Percentiles rank a stretch among this genome's conserved stretches.
Evolutionary conservation across 2,888 invertebrate species (phyloP).

Genomic region (Oxytorus armatus): DNA sequence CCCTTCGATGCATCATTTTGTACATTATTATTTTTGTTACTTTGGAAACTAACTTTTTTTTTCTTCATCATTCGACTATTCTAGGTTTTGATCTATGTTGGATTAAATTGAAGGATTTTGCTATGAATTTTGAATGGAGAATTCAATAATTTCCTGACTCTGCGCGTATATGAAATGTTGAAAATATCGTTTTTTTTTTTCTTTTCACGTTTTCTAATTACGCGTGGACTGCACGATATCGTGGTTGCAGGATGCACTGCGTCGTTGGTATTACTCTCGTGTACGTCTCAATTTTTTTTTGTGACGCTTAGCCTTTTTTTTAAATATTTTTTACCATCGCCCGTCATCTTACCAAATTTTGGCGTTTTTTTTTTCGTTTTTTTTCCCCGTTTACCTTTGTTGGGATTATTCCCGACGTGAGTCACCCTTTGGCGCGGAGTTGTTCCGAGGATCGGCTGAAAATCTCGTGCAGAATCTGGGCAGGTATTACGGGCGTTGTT

Average conservation of each 20-base stretch:
- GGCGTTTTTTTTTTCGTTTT: slow-evolving; percentile 8
- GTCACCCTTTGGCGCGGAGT: not conserved
- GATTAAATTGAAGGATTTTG: slow-evolving; percentile 9
- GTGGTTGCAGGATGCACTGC: slow-evolving; percentile 80
- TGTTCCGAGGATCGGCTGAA: slow-evolving; percentile 52
- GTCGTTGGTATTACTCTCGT: slow-evolving; percentile 61
- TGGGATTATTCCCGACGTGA: slow-evolving; percentile 11
- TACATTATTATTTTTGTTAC: slow-evolving; percentile 2
- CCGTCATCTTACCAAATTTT: slow-evolving; percentile 30
- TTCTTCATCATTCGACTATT: slow-evolving; percentile 27
- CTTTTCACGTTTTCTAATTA: slow-evolving; percentile 14
- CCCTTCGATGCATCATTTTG: slow-evolving; percentile 6
- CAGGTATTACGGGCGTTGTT: not conserved
- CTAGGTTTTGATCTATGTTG: slow-evolving; percentile 1
- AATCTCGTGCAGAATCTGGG: slow-evolving; percentile 6
- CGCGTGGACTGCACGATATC: slow-evolving; percentile 67
- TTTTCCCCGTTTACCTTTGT: slow-evolving; percentile 49
- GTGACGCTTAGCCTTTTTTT: slow-evolving; percentile 11
- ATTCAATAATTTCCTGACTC: not conserved
- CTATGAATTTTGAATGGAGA: not conserved
- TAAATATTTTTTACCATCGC: slow-evolving; percentile 11
- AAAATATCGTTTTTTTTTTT: slow-evolving; percentile 20
- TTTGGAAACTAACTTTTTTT: slow-evolving; percentile 3
- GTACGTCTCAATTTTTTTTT: slow-evolving; percentile 28
- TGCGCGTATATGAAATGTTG: slow-evolving; percentile 22